Base-by-base conservation (phyloP, 2,797 vertebrate species). In the Pogonophryne albipinna region DNA sequence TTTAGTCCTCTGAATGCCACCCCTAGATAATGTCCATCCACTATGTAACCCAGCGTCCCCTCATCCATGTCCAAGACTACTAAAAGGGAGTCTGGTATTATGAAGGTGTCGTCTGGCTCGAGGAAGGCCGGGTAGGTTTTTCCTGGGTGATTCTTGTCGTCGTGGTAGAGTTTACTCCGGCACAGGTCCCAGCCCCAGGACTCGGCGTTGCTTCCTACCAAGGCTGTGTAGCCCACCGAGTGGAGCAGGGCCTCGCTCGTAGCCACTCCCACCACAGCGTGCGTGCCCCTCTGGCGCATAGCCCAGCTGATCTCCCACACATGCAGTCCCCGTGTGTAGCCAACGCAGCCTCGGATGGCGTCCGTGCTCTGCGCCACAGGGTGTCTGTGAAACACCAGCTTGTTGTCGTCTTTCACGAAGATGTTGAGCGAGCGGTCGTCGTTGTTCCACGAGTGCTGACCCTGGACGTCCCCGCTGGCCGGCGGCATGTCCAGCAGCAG, bases 141-240 rank as follows among this genome's bases (percentile, higher is more conserved):
- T 82, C 97, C 97, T 0, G 98, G 96, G 83, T 96, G 96, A 87
- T 99, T 99, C 92, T 99, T 99, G 79, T 98, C 97, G 0, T 99
- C 98, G 0, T 99, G 97, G 93, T 98, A 98, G 38, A 99, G 96
- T 81, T 98, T 97, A 95, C 99, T 99, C 42, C 98, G 94, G 52
- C 98, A 99, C 46, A 99, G 94, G 93, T 99, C 98, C 98, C 98
- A 99, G 63, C 98, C 98, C 98, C 98, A 99, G 38, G 98, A 99
- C 82, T 99, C 98, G 0, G 93, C 94, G 85, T 97, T 99, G 82
- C 97, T 99, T 0, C 98, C 98, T 34, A 99, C 96, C 0, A 99
- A 95, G 0, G 98, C 97, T 0, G 97, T 98, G 93, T 99, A 99
- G 15, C 98, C 98, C 12, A 99, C 98, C 0, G 98, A 99, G 87